Base-by-base conservation (phyloP, 1,140 invertebrate species). In the Chironomus striatipennis region DNA sequence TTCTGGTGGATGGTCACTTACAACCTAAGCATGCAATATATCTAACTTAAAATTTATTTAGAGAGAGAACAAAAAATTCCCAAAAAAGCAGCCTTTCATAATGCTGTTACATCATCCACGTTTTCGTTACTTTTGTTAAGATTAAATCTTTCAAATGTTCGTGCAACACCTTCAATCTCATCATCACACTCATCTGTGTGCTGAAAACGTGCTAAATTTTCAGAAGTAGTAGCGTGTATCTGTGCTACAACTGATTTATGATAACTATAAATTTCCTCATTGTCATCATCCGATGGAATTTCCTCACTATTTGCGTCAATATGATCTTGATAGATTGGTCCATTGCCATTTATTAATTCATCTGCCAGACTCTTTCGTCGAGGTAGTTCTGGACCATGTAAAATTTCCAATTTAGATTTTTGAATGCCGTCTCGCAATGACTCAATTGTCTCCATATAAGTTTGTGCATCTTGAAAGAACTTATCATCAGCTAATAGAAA, bases 401-500 rank as follows among this genome's bases (percentile, higher is more conserved):
- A 34, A 57, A 6, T 73, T 15, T 72, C 74, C 9, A 18, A 4
- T 17, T 72, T 73, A 1, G 5, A 15, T 70, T 8, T 7, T 43
- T 65, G 7, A 9, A 75, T 18, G 8, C 43, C 42, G 73, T 57
- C 47, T 81, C 81, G 65, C 85, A 78, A 77, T 80, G 83, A 75
- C 79, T 83, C 21, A 42, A 89, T 85, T 1, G 83, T 82, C 9
- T 84, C 81, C 6, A 84, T 76, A 79, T 85, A 87, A 64, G 85
- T 82, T 47, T 81, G 80, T 0, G 85, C 87, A 12, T 83, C 77
- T 64, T 87, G 84, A 20, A 83, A 83, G 47, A 80, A 82, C 3
- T 83, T 81, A 70, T 86, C 82, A 18, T 90, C 88, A 43, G 84
- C 83, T 15, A 93, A 83, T 0, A 93, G 79, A 70, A 85, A 84